These are phyloP conservation scores for Fragum fragum DNA, from an alignment of 2,888 invertebrate species.

Conservation along the genomic window DNA sequence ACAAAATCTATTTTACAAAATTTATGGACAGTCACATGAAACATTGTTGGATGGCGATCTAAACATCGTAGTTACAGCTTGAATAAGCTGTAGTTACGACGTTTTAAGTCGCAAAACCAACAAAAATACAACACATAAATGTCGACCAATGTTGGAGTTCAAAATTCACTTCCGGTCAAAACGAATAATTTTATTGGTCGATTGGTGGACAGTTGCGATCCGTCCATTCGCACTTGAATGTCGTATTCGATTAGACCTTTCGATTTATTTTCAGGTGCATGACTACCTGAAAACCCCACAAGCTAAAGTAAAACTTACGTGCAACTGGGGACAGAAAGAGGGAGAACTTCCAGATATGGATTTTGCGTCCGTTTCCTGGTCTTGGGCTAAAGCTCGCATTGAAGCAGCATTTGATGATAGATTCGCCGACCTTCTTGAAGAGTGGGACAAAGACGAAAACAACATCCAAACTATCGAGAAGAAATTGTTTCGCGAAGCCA, in stretches of 20 bases:
- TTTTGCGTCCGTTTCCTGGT: constrained; percentile 56
- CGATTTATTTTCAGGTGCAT: constrained; percentile 55
- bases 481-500: constrained; percentile 67
- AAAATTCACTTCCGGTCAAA: too few relatives aligned
- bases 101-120: too few relatives aligned
- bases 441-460: constrained; percentile 69
- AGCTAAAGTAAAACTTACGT: constrained; percentile 58
- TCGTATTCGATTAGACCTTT: background rate
- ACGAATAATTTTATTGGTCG: too few relatives aligned
- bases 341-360: constrained; percentile 61
- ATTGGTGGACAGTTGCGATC: background rate
- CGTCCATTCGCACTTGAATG: background rate
- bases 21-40: too few relatives aligned
- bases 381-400: constrained; percentile 59
- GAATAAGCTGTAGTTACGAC: too few relatives aligned
- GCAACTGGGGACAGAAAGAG: constrained; percentile 58
- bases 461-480: constrained; percentile 57
- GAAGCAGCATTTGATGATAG: constrained; percentile 61
- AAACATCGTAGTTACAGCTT: too few relatives aligned
- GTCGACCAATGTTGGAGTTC: too few relatives aligned
- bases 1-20: too few relatives aligned
- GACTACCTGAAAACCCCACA: constrained; percentile 57
- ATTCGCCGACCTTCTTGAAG: constrained; percentile 61
- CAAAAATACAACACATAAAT: too few relatives aligned
- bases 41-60: too few relatives aligned